Base-by-base conservation (phyloP, 2,797 vertebrate species). In the Leontocebus nigricollis region DNA sequence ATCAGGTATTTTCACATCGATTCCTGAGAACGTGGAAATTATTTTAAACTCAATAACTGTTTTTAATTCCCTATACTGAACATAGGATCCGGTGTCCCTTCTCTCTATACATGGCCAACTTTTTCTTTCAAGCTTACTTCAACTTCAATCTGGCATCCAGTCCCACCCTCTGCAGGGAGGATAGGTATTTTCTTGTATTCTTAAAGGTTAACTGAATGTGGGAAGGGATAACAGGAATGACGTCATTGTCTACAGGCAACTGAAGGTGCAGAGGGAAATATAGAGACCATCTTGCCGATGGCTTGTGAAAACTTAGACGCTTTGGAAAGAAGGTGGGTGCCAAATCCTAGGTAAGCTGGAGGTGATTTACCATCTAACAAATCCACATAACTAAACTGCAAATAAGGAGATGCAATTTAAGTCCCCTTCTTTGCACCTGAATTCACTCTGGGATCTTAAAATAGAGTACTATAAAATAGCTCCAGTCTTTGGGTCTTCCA, bases 11-110 rank as follows among this genome's bases (percentile, higher is more conserved):
- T 95, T 94, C 84, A 75, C 19, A 36, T 55, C 33, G 75, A 79
- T 67, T 61, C 44, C 55, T 2, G 13, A 95, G 95, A 97, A 72
- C 7, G 61, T 70, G 75, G 76, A 20, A 96, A 88, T 79, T 92
- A n/a, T 92, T 94, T 98, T 93, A 90, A 97, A 97, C 90, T 93
- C 93, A 84, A 22, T 84, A 24, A 83, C 46, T 90, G 1, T 86
- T 88, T 89, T 94, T 19, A 72, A 95, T 97, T 88, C 73, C 98
- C 64, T 67, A n/a, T 67, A 19, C 64, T 67, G 64, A 67, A 67
- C 15, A 67, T 67, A 67, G 64, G 64, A 67, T 67, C 64, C 7
- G 0, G 30, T 24, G 30, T 48, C 14, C 15, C 7, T 55, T 86
- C 67, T 79, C 8, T 73, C 26, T 92, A 41, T 17, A 46, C 55